phyloP scores from a whole-genome alignment of 2,888 invertebrate species.

The Caenorhabditis virilis region DNA sequence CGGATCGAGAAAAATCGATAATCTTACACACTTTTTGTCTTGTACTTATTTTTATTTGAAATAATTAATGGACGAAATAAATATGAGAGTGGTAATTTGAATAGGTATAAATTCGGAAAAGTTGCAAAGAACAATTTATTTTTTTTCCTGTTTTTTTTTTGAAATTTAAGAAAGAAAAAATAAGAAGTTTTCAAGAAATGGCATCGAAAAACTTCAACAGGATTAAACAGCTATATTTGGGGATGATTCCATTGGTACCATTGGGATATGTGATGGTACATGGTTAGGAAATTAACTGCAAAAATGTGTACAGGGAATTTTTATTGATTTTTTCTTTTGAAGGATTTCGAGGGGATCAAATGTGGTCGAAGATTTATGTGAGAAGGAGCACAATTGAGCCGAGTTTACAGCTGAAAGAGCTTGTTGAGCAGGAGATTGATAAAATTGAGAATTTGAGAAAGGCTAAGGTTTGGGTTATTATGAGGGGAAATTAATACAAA shows the following conservation, averaged over 20 bases:
- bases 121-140: too few relatives aligned
- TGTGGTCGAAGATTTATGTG: constrained; percentile 46
- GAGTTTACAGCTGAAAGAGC: constrained; percentile 41
- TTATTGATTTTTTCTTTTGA: neutral
- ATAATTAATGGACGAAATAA: constrained; percentile 35
- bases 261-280: constrained; percentile 50
- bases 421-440: constrained; percentile 54
- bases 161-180: too few relatives aligned
- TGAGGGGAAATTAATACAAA: too few relatives aligned
- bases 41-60: neutral
- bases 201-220: neutral
- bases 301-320: neutral
- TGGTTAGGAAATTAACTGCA: constrained; percentile 14
- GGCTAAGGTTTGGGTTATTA: too few relatives aligned
- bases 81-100: too few relatives aligned
- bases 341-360: constrained; percentile 52
- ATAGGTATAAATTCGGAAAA: too few relatives aligned
- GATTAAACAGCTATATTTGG: constrained; percentile 42
- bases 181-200: too few relatives aligned
- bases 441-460: constrained; percentile 34
- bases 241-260: constrained; percentile 45
- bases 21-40: too few relatives aligned
- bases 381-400: constrained; percentile 38
- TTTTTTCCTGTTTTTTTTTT: too few relatives aligned
- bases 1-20: too few relatives aligned